Conservation (phyloP, 2,797 vertebrate genomes). For the Petrocephalus schoutedeni region DNA sequence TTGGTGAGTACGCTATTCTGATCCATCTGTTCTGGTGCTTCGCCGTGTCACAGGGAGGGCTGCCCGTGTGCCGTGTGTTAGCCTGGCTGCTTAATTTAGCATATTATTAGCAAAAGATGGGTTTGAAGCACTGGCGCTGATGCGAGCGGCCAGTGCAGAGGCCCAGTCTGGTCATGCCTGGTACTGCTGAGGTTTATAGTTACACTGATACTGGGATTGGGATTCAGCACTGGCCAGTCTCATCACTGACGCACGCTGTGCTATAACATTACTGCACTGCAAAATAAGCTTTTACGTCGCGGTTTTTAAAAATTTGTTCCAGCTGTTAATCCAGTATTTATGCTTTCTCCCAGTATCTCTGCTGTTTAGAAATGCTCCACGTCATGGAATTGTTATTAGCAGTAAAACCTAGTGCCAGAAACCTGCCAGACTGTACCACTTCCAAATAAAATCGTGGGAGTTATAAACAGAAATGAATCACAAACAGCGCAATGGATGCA, state of each 20-base stretch:
- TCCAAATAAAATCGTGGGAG: background rate
- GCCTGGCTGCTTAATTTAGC: background rate
- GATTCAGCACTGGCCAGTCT: background rate
- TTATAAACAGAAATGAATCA: background rate
- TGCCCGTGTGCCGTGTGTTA: background rate
- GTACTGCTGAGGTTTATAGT: background rate
- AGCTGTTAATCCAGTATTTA: background rate
- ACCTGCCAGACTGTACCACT: background rate
- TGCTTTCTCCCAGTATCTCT: background rate
- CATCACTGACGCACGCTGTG: background rate
- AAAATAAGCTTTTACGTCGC: background rate
- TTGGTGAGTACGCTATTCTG: slow-evolving; percentile 56
- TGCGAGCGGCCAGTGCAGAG: background rate
- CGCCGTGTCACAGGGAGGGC: background rate
- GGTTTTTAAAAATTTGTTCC: background rate
- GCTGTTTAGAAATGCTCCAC: background rate
- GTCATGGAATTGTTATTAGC: background rate
- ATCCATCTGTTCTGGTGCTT: slow-evolving; percentile 22
- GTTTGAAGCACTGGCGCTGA: background rate
- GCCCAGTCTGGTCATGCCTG: background rate
- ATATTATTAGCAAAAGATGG: background rate
- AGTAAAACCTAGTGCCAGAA: background rate
- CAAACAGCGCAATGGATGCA: background rate
- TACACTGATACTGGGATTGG: background rate
- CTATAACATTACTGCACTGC: background rate